phyloP scores from a whole-genome alignment of 2,888 invertebrate species.

The Luperina testacea region DNA sequence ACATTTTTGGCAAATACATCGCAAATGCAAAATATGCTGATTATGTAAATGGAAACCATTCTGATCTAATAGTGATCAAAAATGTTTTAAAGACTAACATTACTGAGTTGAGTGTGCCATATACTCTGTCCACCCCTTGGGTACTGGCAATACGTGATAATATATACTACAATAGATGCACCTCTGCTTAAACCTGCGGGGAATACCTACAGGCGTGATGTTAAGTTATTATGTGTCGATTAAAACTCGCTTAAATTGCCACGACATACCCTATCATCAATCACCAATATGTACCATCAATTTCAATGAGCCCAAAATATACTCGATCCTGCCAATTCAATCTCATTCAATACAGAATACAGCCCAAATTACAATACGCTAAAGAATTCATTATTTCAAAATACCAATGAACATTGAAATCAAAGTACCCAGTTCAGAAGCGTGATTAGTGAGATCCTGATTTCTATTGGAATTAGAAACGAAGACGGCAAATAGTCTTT shows the following conservation, averaged over 20 bases:
- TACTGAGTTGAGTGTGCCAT: background rate
- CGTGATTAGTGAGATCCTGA: constrained; percentile 65
- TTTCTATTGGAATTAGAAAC: constrained; percentile 69
- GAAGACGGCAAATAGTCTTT: constrained; percentile 46
- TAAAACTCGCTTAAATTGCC: background rate
- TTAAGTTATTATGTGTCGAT: background rate
- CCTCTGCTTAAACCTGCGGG: background rate
- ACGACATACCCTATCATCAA: background rate
- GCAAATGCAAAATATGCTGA: no score
- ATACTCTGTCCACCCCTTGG: no score
- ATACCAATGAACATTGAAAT: constrained; percentile 62
- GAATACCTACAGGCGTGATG: background rate
- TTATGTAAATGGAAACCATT: background rate
- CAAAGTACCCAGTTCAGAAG: constrained; percentile 54
- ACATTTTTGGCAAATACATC: no score
- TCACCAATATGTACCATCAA: constrained; percentile 2
- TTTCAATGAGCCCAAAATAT: constrained; percentile 5
- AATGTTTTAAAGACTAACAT: background rate
- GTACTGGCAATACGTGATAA: no score
- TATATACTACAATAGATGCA: background rate
- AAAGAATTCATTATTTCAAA: constrained; percentile 62
- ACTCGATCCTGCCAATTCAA: constrained; percentile 4
- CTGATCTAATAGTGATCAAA: background rate
- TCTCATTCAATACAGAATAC: background rate
- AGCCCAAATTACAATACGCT: constrained; percentile 36